Evolutionary conservation across 2,113 vertebrate species (phyloP), one percentile per base, ranked within the genome.

Genomic region (Carassius auratus): DNA sequence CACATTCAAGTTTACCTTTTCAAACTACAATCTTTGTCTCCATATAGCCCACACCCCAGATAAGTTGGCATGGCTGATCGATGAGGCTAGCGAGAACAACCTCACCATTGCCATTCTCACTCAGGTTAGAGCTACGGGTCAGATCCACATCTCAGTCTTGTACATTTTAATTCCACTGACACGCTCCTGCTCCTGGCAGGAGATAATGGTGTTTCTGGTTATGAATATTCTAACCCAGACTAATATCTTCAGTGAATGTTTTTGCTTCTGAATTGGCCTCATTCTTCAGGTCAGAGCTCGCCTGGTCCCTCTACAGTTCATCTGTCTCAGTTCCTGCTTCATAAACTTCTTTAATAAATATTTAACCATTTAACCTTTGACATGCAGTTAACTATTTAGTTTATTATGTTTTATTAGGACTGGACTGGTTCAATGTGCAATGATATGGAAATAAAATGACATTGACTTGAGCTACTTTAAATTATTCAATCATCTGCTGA

Each of bases 221-320:
- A 99, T 99, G 98, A 98, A 95, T 91, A 99, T 99, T 73, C 93
- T 96, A 89, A 97, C 97, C 0, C 96, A 99, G 91, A 97, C 98
- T 0, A 87, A 68, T 0, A 93, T 99, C 48, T 99, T 99, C 75
- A 94, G 95, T 0, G 98, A 99, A 94, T 99, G 99, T 98, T 99
- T 98, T 92, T 93, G 97, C 61, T 96, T 99, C 83, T 95, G 98
- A 0, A 96, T 97, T 0, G 98, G 98, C 8, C 96, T 99, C 74
- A 99, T 99, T 91, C 99, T 99, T 90, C 98, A 99, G 93, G 98
- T 99, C 92, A 0, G 98, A 99, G 89, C 94, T 99, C 81, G 96
- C 96, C 0, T 96, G 96, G 76, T 97, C 97, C 0, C 95, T 99
- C 90, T 93, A 4, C 86, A 99, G 97, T 91, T 96, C 97, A n/a